phyloP scores from a whole-genome alignment of 2,797 vertebrate species.

The Lophura swinhoii region DNA sequence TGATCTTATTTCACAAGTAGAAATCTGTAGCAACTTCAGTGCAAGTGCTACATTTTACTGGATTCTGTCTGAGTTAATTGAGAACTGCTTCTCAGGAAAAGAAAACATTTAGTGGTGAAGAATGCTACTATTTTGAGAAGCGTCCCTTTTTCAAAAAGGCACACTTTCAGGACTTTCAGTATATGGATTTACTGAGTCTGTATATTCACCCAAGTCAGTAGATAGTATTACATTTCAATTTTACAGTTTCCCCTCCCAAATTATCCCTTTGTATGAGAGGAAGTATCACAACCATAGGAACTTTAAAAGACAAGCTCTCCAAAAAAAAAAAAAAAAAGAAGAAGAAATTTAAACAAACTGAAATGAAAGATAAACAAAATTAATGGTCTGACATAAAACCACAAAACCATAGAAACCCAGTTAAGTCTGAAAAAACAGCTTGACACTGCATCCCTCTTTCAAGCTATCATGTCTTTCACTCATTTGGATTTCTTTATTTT shows the following conservation, averaged over 20 bases:
- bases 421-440: not conserved
- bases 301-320: not conserved
- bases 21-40: not conserved
- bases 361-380: constrained; percentile 32
- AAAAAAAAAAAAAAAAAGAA: not conserved
- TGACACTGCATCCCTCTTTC: not conserved
- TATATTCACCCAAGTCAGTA: not conserved
- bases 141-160: not conserved
- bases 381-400: not conserved
- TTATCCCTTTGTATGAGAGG: not conserved
- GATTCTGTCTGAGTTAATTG: not conserved
- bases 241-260: not conserved
- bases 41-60: not conserved
- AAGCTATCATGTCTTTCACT: not conserved
- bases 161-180: not conserved
- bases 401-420: not conserved
- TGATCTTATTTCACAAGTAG: not conserved
- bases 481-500: not conserved
- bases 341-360: not conserved
- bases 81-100: not conserved
- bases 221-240: not conserved
- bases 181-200: not conserved
- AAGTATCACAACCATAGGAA: not conserved
- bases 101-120: not conserved
- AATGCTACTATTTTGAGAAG: not conserved